A percentile compares a stretch with the other conserved stretches of the same genome.
Conservation (phyloP, 1,140 invertebrate genomes). For the Pteromalus puparum region DNA sequence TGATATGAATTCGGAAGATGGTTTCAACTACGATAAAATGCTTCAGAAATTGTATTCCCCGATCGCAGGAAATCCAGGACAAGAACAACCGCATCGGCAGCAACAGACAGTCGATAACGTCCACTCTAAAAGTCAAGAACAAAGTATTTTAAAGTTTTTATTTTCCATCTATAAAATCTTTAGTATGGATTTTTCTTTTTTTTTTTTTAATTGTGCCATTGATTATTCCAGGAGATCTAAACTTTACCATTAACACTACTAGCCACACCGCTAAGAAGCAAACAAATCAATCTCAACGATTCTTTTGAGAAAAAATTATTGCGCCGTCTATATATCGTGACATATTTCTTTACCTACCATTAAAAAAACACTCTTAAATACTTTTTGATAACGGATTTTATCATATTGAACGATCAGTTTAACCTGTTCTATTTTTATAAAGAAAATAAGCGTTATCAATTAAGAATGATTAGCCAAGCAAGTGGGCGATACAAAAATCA, state of each 20-base stretch:
- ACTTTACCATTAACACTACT: constrained; percentile 3
- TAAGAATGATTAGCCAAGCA: too few species aligned
- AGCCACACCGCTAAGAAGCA: background rate
- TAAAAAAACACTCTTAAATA: too few species aligned
- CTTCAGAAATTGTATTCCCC: constrained; percentile 35
- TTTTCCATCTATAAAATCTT: background rate
- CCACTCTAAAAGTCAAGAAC: background rate
- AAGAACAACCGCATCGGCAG: background rate
- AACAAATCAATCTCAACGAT: background rate
- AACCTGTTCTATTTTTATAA: too few species aligned
- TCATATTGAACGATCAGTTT: too few species aligned
- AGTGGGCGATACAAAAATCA: too few species aligned
- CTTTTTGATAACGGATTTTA: too few species aligned
- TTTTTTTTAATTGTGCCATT: background rate
- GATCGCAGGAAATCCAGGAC: background rate
- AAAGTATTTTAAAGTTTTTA: constrained; percentile 17
- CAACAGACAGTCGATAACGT: background rate
- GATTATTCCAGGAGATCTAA: background rate
- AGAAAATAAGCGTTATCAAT: too few species aligned
- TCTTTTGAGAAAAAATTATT: constrained; percentile 19
- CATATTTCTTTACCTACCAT: too few species aligned
- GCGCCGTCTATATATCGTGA: too few species aligned
- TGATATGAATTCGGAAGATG: constrained; percentile 35
- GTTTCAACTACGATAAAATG: constrained; percentile 41
- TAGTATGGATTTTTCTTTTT: background rate